Conservation (phyloP, 2,113 vertebrate genomes). For the Erythrocercus mccallii region DNA sequence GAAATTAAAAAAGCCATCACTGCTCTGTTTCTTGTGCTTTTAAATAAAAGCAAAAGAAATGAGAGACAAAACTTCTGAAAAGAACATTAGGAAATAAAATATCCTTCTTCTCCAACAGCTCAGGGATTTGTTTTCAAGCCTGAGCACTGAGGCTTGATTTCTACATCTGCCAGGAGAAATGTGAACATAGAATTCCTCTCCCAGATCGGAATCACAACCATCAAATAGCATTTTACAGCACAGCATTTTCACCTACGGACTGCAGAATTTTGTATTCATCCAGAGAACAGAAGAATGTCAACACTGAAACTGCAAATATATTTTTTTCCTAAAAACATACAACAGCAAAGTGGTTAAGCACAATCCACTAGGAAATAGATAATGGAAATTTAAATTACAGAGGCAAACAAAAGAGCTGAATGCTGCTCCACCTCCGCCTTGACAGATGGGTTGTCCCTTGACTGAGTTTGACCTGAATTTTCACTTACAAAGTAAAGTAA, state of each 20-base stretch:
- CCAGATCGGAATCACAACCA: not conserved
- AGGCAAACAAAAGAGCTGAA: slow-evolving; percentile 27
- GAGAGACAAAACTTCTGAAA: not conserved
- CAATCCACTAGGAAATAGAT: slow-evolving; percentile 22
- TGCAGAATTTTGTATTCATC: not conserved
- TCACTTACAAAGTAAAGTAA: slow-evolving; percentile 40
- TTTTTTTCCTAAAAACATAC: not conserved
- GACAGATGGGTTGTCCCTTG: not conserved
- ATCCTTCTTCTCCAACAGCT: not conserved
- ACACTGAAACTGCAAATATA: not conserved
- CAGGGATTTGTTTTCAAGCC: not conserved
- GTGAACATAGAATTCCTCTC: not conserved
- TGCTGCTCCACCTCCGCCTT: not conserved
- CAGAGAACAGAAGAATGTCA: not conserved
- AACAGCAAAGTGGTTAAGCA: not conserved
- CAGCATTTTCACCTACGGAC: not conserved
- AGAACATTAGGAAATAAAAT: not conserved
- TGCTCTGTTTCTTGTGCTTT: not conserved
- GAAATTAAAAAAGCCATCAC: not conserved
- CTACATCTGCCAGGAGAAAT: not conserved
- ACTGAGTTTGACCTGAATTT: slow-evolving; percentile 31
- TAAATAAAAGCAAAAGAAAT: not conserved
- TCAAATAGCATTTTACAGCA: not conserved
- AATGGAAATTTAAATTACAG: slow-evolving; percentile 49
- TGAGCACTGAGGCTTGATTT: not conserved